A percentile compares a stretch with the other conserved stretches of the same genome.
Conservation (phyloP, 2,113 vertebrate species). For the Fukomys damarensis region DNA sequence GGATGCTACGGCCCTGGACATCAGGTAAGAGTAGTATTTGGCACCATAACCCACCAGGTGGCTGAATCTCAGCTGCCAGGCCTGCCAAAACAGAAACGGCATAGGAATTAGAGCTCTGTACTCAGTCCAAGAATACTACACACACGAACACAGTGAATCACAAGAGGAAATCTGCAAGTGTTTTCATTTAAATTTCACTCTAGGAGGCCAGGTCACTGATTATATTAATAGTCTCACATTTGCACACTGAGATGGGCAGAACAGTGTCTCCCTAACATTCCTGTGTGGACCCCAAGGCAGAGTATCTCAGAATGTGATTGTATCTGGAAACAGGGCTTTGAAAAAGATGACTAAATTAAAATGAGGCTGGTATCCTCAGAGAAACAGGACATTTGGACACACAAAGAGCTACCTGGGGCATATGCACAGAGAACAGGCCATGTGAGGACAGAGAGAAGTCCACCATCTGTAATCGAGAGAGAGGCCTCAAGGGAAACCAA, state of each 20-base stretch:
- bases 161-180: rapidly evolving
- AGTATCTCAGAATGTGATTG: background rate
- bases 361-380: background rate
- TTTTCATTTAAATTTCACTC: too few species aligned
- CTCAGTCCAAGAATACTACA: rapidly evolving
- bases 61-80: conserved; percentile 98
- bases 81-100: conserved; percentile 85
- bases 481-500: background rate
- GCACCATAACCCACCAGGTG: conserved; percentile 98
- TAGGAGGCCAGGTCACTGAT: rapidly evolving
- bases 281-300: background rate
- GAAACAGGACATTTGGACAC: background rate
- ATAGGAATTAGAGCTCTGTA: rapidly evolving
- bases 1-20: conserved; percentile 98
- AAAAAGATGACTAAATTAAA: background rate
- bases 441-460: background rate
- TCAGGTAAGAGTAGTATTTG: conserved; percentile 98
- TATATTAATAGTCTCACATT: background rate
- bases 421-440: background rate
- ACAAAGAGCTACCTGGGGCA: background rate
- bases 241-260: rapidly evolving
- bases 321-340: background rate
- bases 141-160: background rate
- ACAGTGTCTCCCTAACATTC: background rate
- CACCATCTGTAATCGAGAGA: background rate